A percentile compares a stretch with the other conserved stretches of the same genome.
These are phyloP conservation scores for Aphelenchoides fujianensis DNA, from an alignment of 1,140 invertebrate species.

Conservation along the genomic window DNA sequence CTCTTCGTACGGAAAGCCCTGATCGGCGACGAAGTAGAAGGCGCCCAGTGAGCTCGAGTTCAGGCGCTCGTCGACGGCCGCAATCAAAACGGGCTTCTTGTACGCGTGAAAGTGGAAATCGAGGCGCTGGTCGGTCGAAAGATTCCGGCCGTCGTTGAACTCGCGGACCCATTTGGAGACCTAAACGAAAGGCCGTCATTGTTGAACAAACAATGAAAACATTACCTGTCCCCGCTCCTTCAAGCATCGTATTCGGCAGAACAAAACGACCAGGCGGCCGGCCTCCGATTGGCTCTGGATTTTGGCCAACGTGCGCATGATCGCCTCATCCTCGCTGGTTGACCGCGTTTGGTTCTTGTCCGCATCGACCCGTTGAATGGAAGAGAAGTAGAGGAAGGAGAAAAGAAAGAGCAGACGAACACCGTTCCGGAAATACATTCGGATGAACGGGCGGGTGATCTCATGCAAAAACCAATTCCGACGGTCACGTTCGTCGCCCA, in stretches of 20 bases:
- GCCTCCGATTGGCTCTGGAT: conserved; percentile 23
- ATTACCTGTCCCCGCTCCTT: conserved; percentile 35
- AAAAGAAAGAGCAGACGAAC: not conserved
- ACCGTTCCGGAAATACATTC: not conserved
- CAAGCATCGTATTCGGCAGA: conserved; percentile 37
- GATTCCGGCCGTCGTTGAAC: conserved; percentile 34
- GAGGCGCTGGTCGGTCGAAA: conserved; percentile 19
- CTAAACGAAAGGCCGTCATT: conserved; percentile 16
- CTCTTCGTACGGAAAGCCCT: conserved; percentile 23
- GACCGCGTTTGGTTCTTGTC: not conserved
- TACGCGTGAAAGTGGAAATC: conserved; percentile 42
- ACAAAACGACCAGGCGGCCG: conserved; percentile 38
- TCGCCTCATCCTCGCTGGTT: not conserved
- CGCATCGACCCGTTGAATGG: too few species aligned
- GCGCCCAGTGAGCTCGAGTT: conserved; percentile 11
- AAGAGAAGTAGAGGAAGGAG: too few species aligned
- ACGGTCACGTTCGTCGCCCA: conserved; percentile 1
- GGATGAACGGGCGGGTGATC: not conserved
- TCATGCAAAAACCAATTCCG: not conserved
- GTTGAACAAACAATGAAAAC: not conserved
- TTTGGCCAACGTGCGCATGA: not conserved
- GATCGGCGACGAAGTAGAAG: conserved; percentile 31
- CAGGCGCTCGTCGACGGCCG: conserved; percentile 22
- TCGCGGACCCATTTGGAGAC: conserved; percentile 41
- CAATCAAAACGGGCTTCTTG: conserved; percentile 4